Evolutionary conservation across 2,888 invertebrate species (phyloP).

Genomic region (Protodeltote pygarga): DNA sequence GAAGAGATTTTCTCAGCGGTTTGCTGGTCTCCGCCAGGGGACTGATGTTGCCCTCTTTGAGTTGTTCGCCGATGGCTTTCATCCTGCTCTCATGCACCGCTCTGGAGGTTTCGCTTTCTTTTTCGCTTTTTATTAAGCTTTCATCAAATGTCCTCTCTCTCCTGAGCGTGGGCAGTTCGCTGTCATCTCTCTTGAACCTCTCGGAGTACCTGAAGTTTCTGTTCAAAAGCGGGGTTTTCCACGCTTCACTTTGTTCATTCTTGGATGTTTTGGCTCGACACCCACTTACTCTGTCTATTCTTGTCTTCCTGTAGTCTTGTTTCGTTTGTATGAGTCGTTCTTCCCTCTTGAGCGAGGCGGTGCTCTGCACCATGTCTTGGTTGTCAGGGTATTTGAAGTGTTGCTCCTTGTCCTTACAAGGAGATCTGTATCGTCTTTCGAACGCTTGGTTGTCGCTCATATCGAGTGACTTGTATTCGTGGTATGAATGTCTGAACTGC

Average conservation of each 20-base stretch:
- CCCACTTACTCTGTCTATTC: conserved; percentile 80
- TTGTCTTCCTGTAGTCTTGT: conserved; percentile 81
- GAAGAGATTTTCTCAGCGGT: conserved; percentile 85
- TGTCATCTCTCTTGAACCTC: conserved; percentile 77
- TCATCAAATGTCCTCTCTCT: conserved; percentile 85
- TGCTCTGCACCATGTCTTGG: conserved; percentile 78
- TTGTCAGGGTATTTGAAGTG: conserved; percentile 78
- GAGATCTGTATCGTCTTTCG: conserved; percentile 79
- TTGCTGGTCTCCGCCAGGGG: conserved; percentile 70
- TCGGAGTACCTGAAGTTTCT: conserved; percentile 83
- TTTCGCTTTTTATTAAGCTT: conserved; percentile 71
- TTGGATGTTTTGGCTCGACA: conserved; percentile 82
- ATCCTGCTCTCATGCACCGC: conserved; percentile 68
- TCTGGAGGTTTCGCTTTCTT: conserved; percentile 71
- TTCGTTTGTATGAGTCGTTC: conserved; percentile 82
- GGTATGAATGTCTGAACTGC: conserved; percentile 68
- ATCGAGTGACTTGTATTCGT: conserved; percentile 77
- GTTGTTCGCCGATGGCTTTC: conserved; percentile 71
- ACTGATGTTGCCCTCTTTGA: conserved; percentile 67
- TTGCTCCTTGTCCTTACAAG: conserved; percentile 79
- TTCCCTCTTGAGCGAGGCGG: conserved; percentile 77
- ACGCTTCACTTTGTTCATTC: conserved; percentile 77
- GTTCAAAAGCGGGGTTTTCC: conserved; percentile 80
- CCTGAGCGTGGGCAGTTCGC: conserved; percentile 71
- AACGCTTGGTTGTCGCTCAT: conserved; percentile 69